Evolutionary conservation across 1,140 invertebrate genomes (phyloP).

Genomic region (Phenacoccus solenopsis): DNA sequence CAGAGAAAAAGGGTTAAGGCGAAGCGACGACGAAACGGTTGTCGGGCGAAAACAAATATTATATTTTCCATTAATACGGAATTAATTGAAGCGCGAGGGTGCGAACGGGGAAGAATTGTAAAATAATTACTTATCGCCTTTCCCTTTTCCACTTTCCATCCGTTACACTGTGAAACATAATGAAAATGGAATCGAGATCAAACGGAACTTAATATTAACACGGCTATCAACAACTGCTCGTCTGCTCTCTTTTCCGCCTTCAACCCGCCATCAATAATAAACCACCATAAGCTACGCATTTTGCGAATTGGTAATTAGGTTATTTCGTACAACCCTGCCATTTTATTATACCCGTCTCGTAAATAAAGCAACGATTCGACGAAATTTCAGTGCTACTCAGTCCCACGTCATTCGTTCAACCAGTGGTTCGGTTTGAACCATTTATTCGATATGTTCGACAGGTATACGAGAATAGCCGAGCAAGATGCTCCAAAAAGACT

Average conservation of each 20-base stretch:
- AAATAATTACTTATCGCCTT: constrained; percentile 18
- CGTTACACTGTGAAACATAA: not conserved
- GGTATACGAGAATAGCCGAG: no score
- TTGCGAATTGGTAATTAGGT: constrained; percentile 8
- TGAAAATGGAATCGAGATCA: constrained; percentile 16
- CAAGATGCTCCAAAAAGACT: no score
- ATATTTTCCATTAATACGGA: constrained; percentile 17
- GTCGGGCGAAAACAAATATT: constrained; percentile 12
- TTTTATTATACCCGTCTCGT: not conserved
- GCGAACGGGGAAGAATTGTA: constrained; percentile 4
- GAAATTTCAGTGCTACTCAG: not conserved
- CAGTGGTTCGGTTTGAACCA: no score
- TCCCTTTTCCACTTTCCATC: not conserved
- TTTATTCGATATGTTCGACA: no score
- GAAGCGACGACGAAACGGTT: not conserved
- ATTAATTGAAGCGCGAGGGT: constrained; percentile 11
- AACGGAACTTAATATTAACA: constrained; percentile 5
- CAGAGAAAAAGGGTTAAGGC: not conserved
- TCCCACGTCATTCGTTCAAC: no score
- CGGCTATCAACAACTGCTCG: not conserved
- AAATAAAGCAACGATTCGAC: not conserved
- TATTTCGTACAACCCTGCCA: not conserved
- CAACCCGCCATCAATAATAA: not conserved
- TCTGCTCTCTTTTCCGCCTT: not conserved
- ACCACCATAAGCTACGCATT: constrained; percentile 16